These are phyloP conservation scores for Tachuris rubrigastra DNA, from an alignment of 2,113 vertebrate species.

Conservation along the genomic window DNA sequence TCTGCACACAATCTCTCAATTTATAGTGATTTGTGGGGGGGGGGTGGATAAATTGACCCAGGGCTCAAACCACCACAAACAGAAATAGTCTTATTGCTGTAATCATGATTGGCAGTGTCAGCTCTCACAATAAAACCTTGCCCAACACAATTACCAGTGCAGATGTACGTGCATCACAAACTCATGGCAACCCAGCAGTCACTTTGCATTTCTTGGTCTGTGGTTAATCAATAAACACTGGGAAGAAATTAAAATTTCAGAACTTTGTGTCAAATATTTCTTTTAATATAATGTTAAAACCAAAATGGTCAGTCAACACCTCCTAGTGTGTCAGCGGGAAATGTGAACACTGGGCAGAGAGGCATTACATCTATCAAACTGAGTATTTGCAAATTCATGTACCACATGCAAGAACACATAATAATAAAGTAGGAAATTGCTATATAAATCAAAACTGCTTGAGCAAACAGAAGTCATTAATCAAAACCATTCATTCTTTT, in stretches of 20 bases:
- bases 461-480: constrained; percentile 26
- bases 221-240: background rate
- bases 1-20: no score
- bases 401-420: background rate
- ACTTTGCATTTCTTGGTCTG: background rate
- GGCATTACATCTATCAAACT: background rate
- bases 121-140: background rate
- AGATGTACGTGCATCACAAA: background rate
- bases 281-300: background rate
- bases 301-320: background rate
- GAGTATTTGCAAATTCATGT: background rate
- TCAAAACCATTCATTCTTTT: background rate
- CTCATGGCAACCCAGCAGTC: background rate
- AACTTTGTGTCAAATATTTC: background rate
- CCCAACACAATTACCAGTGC: background rate
- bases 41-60: no score
- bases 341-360: background rate
- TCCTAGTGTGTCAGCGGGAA: background rate
- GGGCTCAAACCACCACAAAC: no score
- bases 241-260: background rate
- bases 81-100: background rate
- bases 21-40: no score
- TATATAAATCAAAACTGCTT: constrained; percentile 10
- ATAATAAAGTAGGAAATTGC: background rate
- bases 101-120: background rate